phyloP scores from a whole-genome alignment of 2,113 vertebrate genomes.

The Paralichthys olivaceus region DNA sequence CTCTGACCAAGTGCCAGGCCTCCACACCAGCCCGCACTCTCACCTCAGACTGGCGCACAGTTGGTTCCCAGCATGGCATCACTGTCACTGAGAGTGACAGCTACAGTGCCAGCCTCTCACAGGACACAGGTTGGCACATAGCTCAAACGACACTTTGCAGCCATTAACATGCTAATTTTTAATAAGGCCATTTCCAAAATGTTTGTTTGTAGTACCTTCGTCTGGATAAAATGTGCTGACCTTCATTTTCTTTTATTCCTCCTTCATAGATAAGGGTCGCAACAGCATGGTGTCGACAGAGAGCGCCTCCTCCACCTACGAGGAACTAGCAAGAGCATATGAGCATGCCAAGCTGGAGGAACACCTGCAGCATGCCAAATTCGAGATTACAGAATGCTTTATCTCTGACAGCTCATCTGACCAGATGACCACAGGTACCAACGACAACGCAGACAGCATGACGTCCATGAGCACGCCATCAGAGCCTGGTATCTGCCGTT shows the following conservation, averaged over 20 bases:
- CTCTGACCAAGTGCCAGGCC: constrained; percentile 96
- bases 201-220: not conserved
- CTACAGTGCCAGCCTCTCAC: constrained; percentile 97
- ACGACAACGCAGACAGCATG: constrained; percentile 96
- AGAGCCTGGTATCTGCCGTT: constrained; percentile 97
- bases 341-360: constrained; percentile 97
- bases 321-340: constrained; percentile 94
- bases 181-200: not conserved
- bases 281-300: constrained; percentile 99
- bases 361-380: constrained; percentile 96
- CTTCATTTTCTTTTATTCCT: not conserved
- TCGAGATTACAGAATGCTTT: constrained; percentile 98
- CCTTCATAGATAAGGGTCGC: constrained; percentile 89
- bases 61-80: constrained; percentile 97
- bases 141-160: constrained; percentile 44
- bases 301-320: constrained; percentile 95
- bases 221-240: not conserved
- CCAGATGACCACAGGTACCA: constrained; percentile 98
- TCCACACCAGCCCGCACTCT: constrained; percentile 95
- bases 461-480: constrained; percentile 98
- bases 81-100: constrained; percentile 98
- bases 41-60: constrained; percentile 96
- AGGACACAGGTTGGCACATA: constrained; percentile 91
- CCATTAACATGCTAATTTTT: constrained; percentile 23
- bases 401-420: constrained; percentile 96